Evolutionary conservation across 2,888 invertebrate genomes (phyloP).

Genomic region (Lasioglossum villosulum): DNA sequence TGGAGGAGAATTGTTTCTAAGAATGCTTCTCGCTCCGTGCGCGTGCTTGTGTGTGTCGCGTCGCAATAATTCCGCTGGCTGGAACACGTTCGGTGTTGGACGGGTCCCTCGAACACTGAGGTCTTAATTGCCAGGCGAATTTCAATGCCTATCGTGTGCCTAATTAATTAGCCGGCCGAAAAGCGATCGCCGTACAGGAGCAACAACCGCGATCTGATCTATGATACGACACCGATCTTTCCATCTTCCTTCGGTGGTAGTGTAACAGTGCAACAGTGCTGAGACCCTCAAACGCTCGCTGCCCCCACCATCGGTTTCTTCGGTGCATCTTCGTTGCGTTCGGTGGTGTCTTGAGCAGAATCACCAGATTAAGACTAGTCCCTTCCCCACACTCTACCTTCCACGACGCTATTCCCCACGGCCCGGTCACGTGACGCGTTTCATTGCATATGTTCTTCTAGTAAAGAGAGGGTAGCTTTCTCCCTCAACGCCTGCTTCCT

Average conservation of each 20-base stretch:
- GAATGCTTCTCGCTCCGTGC: neutral
- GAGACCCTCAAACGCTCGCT: too few relatives aligned
- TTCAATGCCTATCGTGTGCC: conserved; percentile 78
- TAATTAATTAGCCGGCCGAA: conserved; percentile 81
- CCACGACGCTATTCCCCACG: too few relatives aligned
- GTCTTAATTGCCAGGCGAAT: conserved; percentile 80
- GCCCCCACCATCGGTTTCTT: too few relatives aligned
- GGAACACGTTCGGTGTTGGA: conserved; percentile 73
- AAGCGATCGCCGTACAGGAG: conserved; percentile 79
- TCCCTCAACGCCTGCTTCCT: too few relatives aligned
- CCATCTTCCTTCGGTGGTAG: neutral
- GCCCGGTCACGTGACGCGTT: too few relatives aligned
- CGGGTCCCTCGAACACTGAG: conserved; percentile 71
- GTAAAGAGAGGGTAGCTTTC: too few relatives aligned
- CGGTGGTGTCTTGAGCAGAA: too few relatives aligned
- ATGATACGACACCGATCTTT: conserved; percentile 9
- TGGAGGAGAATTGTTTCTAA: conserved; percentile 9
- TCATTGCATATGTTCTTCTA: too few relatives aligned
- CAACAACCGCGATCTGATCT: conserved; percentile 37
- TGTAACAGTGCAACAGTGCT: neutral
- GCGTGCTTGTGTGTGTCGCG: neutral
- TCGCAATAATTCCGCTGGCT: conserved; percentile 30
- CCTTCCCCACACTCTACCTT: too few relatives aligned
- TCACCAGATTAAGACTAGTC: too few relatives aligned
- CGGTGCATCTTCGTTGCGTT: too few relatives aligned